These are phyloP conservation scores for Leptopilina clavipes DNA, from an alignment of 1,140 invertebrate species.

Conservation along the genomic window DNA sequence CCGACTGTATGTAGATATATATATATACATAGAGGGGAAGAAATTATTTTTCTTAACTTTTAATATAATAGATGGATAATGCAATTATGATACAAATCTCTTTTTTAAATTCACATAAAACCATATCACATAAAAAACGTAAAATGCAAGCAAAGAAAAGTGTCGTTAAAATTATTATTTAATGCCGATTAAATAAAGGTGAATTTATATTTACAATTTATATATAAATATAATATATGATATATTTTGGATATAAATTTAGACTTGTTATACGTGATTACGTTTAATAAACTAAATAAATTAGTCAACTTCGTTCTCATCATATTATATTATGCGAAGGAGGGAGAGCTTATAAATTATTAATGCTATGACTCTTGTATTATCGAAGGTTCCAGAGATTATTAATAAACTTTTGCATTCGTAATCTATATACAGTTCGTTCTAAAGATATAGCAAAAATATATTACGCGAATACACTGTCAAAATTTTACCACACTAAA, in stretches of 20 bases:
- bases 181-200: too few species aligned
- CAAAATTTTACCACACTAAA: too few species aligned
- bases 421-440: neutral
- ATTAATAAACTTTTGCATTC: slow-evolving; percentile 17
- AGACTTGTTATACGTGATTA: neutral
- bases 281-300: neutral
- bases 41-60: neutral
- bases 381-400: slow-evolving; percentile 31
- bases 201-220: too few species aligned
- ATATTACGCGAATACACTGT: too few species aligned
- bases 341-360: neutral
- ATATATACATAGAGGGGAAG: neutral
- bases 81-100: neutral
- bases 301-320: neutral
- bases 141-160: neutral
- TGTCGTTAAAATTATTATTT: neutral
- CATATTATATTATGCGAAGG: neutral
- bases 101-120: neutral
- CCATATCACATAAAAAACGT: neutral
- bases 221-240: too few species aligned
- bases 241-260: neutral
- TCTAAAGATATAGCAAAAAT: too few species aligned
- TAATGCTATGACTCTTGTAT: neutral
- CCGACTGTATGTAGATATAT: too few species aligned
- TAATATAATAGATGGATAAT: neutral